Percentiles rank a stretch among this genome's conserved stretches.
phyloP scores from a whole-genome alignment of 2,888 invertebrate genomes.

The Plebejus anna region DNA sequence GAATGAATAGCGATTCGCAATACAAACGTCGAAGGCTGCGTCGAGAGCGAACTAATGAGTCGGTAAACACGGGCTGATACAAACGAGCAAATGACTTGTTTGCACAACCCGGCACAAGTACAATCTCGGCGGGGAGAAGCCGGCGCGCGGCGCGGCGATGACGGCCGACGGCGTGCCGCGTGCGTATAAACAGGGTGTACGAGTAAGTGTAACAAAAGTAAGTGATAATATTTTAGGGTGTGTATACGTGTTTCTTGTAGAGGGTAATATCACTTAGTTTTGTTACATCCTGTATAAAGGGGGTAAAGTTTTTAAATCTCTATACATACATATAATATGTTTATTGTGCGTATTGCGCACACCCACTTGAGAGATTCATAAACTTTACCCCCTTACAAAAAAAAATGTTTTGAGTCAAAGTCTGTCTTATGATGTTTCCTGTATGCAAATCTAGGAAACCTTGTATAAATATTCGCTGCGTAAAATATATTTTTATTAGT shows the following conservation, averaged over 20 bases:
- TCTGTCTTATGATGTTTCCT: too few relatives aligned
- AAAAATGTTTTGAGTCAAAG: too few relatives aligned
- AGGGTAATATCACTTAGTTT: too few relatives aligned
- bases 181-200: not conserved
- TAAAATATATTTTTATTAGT: too few relatives aligned
- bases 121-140: constrained; percentile 32
- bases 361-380: not conserved
- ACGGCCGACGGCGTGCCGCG: not conserved
- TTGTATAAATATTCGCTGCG: too few relatives aligned
- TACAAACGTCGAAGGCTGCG: constrained; percentile 37
- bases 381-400: not conserved
- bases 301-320: too few relatives aligned
- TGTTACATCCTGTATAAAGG: too few relatives aligned
- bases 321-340: not conserved
- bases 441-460: too few relatives aligned
- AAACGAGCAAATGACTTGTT: constrained; percentile 55
- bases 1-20: constrained; percentile 16
- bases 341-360: not conserved
- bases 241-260: too few relatives aligned
- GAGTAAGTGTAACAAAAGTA: too few relatives aligned
- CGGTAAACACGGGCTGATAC: constrained; percentile 51
- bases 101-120: constrained; percentile 41
- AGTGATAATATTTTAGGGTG: too few relatives aligned
- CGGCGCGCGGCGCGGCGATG: constrained; percentile 5
- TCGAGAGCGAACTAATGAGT: constrained; percentile 45